Conservation (phyloP, 1,140 invertebrate genomes). For the Eufriesea mexicana region DNA sequence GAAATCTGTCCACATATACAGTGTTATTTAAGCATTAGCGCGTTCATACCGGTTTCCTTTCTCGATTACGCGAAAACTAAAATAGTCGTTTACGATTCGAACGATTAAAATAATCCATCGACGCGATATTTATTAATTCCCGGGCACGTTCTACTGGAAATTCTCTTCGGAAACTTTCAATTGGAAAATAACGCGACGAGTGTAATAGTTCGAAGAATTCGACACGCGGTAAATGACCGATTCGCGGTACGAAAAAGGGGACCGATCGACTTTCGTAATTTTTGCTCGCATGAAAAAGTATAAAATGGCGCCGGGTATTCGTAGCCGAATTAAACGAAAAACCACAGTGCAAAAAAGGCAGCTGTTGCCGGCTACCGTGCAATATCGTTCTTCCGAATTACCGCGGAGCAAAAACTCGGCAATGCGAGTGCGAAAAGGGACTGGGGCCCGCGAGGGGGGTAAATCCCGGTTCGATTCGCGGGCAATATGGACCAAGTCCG, state of each 20-base stretch:
- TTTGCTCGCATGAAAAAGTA: not conserved
- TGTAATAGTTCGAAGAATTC: not conserved
- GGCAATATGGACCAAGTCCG: not conserved
- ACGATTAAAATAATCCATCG: not conserved
- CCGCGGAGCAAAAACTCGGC: not conserved
- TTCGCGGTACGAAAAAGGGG: not conserved
- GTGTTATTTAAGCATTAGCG: constrained; percentile 6
- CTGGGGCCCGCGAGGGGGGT: not conserved
- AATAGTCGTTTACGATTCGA: not conserved
- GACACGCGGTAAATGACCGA: not conserved
- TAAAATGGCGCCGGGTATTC: not conserved
- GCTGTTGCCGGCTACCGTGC: not conserved
- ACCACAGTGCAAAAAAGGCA: not conserved
- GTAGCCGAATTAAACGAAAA: not conserved
- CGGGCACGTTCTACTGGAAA: not conserved
- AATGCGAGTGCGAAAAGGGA: not conserved
- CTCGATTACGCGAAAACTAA: not conserved
- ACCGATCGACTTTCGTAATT: not conserved
- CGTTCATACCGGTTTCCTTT: not conserved
- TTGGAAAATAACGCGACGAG: not conserved
- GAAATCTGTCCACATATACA: not conserved
- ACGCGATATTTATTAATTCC: not conserved
- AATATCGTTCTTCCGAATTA: not conserved
- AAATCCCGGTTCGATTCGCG: not conserved
- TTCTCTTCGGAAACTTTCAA: not conserved